Evolutionary conservation across 1,140 invertebrate species (phyloP), one percentile per base, ranked within the genome.

Genomic region (Pararge aegeria): DNA sequence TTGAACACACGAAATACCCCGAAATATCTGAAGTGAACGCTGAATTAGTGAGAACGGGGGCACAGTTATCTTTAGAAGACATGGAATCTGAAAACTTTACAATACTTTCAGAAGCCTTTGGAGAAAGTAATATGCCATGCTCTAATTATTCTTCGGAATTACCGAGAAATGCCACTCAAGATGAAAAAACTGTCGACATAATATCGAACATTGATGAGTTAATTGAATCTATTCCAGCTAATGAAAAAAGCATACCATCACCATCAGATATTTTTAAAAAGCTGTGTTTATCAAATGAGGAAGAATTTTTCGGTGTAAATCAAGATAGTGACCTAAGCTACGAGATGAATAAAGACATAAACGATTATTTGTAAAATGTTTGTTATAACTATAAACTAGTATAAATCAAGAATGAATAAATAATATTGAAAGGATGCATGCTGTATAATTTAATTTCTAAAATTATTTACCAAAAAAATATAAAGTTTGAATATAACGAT

Each of bases 191-290:
- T 40, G 42, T 55, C 13, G 59, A 75, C 53, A 63, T 66, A 34
- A 63, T 66, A 34, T 29, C 70, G 5, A 75, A 78, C 48, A 66
- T 84, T 42, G 79, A 87, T 16, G 77, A 81, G 38, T 29, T 89
- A 12, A 83, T 87, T 16, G 74, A 84, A 27, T 70, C 75, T 51
- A 70, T 83, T 50, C 73, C 82, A 42, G 60, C 68, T 38, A 61
- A 70, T 18, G 83, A 87, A 15, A 88, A 89, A 66, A 87, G 72
- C 70, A 66, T 90, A 15, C 87, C 89, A 24, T 91, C 90, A 2
- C 89, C 91, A 44, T 90, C 90, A 7, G 89, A 91, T 63, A 90
- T 87, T 50, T 67, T 92, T 3, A 89, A 90, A 85, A 90, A 91
- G 64, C 78, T 92, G 55, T 87, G 86, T 58, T 74, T 91, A 59